phyloP scores from a whole-genome alignment of 2,888 invertebrate species.

The Netelia fuscicornis region DNA sequence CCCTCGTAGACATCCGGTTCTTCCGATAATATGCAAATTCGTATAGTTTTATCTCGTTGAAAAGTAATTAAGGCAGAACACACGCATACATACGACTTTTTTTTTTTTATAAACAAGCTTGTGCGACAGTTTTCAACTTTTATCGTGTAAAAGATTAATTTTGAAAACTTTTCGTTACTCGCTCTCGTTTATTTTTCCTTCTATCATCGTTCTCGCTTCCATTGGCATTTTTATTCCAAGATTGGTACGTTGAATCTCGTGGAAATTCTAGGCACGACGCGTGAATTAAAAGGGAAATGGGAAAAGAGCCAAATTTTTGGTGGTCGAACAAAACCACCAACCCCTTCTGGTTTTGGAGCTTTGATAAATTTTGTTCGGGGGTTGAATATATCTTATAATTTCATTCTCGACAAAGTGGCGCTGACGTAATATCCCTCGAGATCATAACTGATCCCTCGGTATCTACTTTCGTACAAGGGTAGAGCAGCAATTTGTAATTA shows the following conservation, averaged over 20 bases:
- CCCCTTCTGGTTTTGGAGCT: background rate
- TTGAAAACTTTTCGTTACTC: background rate
- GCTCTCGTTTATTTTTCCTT: too few species aligned
- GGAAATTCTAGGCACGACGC: too few species aligned
- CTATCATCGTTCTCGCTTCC: too few species aligned
- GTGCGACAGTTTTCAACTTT: background rate
- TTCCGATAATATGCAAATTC: constrained; percentile 42
- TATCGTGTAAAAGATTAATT: background rate
- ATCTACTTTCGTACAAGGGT: constrained; percentile 6
- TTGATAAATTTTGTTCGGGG: background rate
- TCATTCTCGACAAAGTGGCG: constrained; percentile 9
- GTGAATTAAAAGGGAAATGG: too few species aligned
- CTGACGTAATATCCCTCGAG: constrained; percentile 16
- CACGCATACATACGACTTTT: background rate
- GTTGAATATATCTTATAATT: constrained; percentile 1
- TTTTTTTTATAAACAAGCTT: background rate
- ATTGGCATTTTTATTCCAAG: too few species aligned
- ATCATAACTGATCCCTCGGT: constrained; percentile 27
- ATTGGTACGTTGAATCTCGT: too few species aligned
- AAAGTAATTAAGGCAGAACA: background rate
- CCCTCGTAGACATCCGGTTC: background rate
- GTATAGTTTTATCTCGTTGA: background rate
- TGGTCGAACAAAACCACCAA: too few species aligned
- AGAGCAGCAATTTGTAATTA: constrained; percentile 47
- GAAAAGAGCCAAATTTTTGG: too few species aligned